These are phyloP conservation scores for Anarrhichthys ocellatus DNA, from an alignment of 2,113 vertebrate genomes.

Conservation along the genomic window DNA sequence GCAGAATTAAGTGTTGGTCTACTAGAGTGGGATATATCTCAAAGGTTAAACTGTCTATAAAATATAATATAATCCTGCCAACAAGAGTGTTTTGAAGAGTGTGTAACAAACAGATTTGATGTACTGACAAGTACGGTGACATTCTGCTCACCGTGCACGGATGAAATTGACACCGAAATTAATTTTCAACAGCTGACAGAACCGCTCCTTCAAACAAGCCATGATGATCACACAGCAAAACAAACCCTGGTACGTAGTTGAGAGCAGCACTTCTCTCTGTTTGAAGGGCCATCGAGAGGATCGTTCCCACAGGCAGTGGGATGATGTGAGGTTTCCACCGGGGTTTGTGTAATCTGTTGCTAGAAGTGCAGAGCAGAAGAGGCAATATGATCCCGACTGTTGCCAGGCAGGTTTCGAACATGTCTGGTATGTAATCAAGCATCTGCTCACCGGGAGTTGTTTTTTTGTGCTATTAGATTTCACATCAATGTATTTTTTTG, in stretches of 20 bases:
- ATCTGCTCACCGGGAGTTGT: no score
- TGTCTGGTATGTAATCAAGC: slow-evolving; percentile 11
- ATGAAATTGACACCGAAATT: slow-evolving; percentile 13
- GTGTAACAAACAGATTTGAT: neutral
- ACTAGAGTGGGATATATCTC: neutral
- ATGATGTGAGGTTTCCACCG: slow-evolving; percentile 13
- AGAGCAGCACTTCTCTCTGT: slow-evolving; percentile 33
- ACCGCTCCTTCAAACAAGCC: slow-evolving; percentile 19
- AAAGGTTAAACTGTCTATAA: neutral
- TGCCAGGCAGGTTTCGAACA: slow-evolving; percentile 35
- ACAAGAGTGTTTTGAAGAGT: neutral
- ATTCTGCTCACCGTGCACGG: neutral
- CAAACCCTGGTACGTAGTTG: slow-evolving; percentile 6
- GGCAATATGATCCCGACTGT: slow-evolving; percentile 16
- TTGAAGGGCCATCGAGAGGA: slow-evolving; percentile 43
- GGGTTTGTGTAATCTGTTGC: slow-evolving; percentile 19
- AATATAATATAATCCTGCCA: neutral
- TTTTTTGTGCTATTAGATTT: no score
- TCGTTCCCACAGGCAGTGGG: slow-evolving; percentile 7
- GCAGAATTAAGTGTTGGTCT: neutral
- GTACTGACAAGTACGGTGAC: neutral
- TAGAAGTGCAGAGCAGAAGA: slow-evolving; percentile 8
- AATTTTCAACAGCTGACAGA: slow-evolving; percentile 9
- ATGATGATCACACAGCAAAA: neutral
- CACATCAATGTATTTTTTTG: no score